These are phyloP conservation scores for Itoplectis maculator DNA, from an alignment of 2,888 invertebrate species.

Conservation along the genomic window DNA sequence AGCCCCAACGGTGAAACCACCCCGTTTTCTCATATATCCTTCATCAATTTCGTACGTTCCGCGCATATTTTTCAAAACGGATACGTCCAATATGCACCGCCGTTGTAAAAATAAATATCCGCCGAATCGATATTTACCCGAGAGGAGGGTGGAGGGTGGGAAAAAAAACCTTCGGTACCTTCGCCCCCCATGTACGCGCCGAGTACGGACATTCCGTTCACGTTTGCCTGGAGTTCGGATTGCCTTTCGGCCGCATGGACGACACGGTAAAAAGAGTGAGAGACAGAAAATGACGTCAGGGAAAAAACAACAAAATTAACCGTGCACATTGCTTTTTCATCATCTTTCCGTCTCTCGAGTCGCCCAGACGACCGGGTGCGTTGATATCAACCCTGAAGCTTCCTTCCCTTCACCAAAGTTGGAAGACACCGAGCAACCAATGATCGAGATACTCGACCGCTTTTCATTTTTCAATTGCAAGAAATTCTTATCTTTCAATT, in stretches of 20 bases:
- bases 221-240: constrained; percentile 25
- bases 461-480: neutral
- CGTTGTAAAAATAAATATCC: neutral
- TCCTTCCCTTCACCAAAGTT: too few relatives aligned
- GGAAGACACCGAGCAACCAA: too few relatives aligned
- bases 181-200: neutral
- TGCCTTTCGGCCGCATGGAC: constrained; percentile 10
- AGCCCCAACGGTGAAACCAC: neutral
- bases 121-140: constrained; percentile 29
- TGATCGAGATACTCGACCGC: neutral
- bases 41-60: neutral
- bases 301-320: constrained; percentile 4
- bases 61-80: neutral
- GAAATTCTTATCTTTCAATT: too few relatives aligned
- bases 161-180: constrained; percentile 19
- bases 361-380: too few relatives aligned
- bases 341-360: too few relatives aligned
- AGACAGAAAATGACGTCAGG: neutral
- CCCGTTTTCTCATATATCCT: neutral
- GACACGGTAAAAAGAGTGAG: neutral
- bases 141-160: neutral
- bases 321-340: neutral
- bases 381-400: too few relatives aligned
- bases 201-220: constrained; percentile 4
- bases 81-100: neutral